Evolutionary conservation across 2,888 invertebrate genomes (phyloP).

Genomic region (Parnassius apollo): DNA sequence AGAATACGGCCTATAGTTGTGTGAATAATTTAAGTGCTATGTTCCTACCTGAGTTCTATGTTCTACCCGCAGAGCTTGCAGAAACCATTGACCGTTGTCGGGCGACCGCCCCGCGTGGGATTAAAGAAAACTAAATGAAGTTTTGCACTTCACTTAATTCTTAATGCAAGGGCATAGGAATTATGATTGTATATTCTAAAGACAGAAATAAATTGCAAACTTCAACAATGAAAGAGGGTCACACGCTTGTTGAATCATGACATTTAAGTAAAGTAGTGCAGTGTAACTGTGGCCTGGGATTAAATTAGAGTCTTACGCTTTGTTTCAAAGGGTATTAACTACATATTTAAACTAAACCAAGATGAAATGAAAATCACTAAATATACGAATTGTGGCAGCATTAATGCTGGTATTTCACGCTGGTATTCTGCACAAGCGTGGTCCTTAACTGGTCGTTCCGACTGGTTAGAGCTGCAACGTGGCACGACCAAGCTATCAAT

Average conservation of each 20-base stretch:
- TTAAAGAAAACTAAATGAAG: constrained; percentile 30
- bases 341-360: no score
- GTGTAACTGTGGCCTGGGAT: constrained; percentile 60
- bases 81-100: constrained; percentile 53
- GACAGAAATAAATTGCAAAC: constrained; percentile 33
- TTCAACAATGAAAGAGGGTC: constrained; percentile 62
- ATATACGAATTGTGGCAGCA: no score
- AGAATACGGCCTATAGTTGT: constrained; percentile 13
- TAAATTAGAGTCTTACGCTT: constrained; percentile 19
- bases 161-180: constrained; percentile 38
- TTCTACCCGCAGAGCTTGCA: constrained; percentile 22
- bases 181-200: constrained; percentile 26
- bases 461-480: no score
- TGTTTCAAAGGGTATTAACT: background rate
- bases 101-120: constrained; percentile 50
- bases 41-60: constrained; percentile 1
- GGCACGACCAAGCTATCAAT: no score
- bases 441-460: no score
- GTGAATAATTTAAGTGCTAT: constrained; percentile 1
- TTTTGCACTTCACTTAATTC: constrained; percentile 25
- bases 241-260: constrained; percentile 58
- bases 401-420: no score
- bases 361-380: no score
- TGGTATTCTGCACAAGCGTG: no score
- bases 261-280: constrained; percentile 65